Evolutionary conservation across 53 echinoderm and acorn worm genomes (phyloP).

Genomic region (Hippasteria phrygiana): DNA sequence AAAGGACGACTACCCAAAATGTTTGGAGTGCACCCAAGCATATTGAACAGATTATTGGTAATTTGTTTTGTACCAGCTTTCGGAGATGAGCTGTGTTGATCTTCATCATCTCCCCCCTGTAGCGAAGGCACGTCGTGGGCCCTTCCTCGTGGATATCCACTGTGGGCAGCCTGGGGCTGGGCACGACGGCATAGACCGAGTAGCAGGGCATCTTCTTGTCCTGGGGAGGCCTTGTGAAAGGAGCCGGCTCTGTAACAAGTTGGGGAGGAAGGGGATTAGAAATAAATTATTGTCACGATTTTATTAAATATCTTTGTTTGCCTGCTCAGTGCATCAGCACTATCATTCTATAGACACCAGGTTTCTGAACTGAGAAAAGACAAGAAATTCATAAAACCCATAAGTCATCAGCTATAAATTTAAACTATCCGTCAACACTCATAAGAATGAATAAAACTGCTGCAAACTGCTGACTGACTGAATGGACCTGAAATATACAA

Average conservation of each 20-base stretch:
- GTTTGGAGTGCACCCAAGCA: too few species aligned
- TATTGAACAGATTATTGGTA: background rate
- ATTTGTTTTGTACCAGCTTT: slow-evolving; percentile 83
- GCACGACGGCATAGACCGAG: slow-evolving; percentile 81
- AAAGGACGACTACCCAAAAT: too few species aligned
- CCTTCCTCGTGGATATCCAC: slow-evolving; percentile 84
- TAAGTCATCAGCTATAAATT: too few species aligned
- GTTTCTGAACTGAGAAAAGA: too few species aligned
- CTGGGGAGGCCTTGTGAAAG: slow-evolving; percentile 83
- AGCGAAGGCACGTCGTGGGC: slow-evolving; percentile 77
- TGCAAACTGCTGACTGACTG: too few species aligned
- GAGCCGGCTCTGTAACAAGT: slow-evolving; percentile 84
- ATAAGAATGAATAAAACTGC: too few species aligned
- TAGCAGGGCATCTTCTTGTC: slow-evolving; percentile 92
- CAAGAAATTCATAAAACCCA: too few species aligned
- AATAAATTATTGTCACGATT: background rate
- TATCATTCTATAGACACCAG: too few species aligned
- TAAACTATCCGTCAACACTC: too few species aligned
- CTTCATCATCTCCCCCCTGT: slow-evolving; percentile 90
- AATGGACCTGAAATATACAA: too few species aligned
- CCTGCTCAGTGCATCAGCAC: too few species aligned
- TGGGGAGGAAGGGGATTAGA: background rate
- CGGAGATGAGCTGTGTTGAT: slow-evolving; percentile 87
- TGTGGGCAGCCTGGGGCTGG: slow-evolving; percentile 88
- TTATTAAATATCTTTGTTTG: too few species aligned